Base-by-base conservation (phyloP, 2,888 invertebrate species). In the Netelia virgata region DNA sequence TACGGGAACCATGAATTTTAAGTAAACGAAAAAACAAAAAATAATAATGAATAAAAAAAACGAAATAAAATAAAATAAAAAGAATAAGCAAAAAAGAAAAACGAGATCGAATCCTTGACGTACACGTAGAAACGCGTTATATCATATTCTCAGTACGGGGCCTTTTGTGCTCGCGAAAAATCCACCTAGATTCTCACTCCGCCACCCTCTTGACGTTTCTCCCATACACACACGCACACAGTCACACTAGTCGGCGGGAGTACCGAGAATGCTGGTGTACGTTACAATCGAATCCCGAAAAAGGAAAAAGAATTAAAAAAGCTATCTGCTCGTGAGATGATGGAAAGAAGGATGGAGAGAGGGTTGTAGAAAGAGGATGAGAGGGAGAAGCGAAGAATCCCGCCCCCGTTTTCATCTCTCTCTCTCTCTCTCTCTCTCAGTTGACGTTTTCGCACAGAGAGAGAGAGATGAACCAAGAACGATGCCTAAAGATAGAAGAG, bases 271-370 rank as follows among this genome's bases (percentile, higher is more conserved):
- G 64, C 69, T 86, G 89, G 90, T 92, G 88, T 91, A 90, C 87
- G 89, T 92, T 92, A 91, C 92, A 91, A 91, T 91, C 89, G 90
- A 91, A 92, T 91, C 89, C 89, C 86, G 88, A 91, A 91, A 92
- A 91, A 90, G 87, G 88, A 89, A 89, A 89, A 90, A 89, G 88
- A 90, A 91, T 91, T 91, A 90, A 92, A 91, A 92, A 91, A 92
- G 89, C 91, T 91, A 91, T 92, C 89, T 90, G 88, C 89, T 36
- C 87, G 75, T 84, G 88, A 88, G 89, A 89, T 89, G 86, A 88
- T 88, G 86, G 79, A 83, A 82, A 83, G 73, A 77, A 74, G 53
- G 79, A 53, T 73, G 50, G 61, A 53, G 55, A 70, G 47, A 72
- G 43, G 53, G 53, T 16, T 50, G 50, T n/a, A 18, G 75, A 69